Percentiles rank a stretch among this genome's conserved stretches.
These are phyloP conservation scores for Drosophila kikkawai DNA, from an alignment of 1,140 invertebrate species.

Conservation along the genomic window DNA sequence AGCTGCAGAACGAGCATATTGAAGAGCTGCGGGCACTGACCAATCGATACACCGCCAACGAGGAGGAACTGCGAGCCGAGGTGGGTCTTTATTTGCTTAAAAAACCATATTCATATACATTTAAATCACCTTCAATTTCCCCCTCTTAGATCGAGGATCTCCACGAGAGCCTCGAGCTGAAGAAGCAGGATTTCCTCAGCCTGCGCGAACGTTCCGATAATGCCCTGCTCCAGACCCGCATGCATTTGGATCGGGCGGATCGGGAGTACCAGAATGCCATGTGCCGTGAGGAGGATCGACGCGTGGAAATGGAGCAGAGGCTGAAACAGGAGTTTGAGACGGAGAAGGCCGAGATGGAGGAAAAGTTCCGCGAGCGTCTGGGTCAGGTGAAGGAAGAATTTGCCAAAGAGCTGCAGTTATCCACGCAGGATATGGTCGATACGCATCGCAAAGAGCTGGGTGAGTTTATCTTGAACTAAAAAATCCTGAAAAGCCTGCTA, in stretches of 20 bases:
- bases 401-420: constrained; percentile 73
- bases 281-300: constrained; percentile 86
- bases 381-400: constrained; percentile 84
- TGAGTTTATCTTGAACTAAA: constrained; percentile 50
- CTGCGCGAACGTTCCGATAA: constrained; percentile 79
- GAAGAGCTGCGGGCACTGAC: constrained; percentile 86
- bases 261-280: constrained; percentile 86
- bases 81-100: constrained; percentile 60
- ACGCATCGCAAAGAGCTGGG: constrained; percentile 87
- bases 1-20: constrained; percentile 85
- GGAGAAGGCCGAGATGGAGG: constrained; percentile 82
- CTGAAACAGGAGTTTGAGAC: constrained; percentile 74
- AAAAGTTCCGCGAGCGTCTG: constrained; percentile 78
- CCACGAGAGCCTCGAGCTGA: constrained; percentile 86
- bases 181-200: constrained; percentile 85
- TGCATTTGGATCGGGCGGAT: constrained; percentile 84
- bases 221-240: constrained; percentile 78
- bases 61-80: constrained; percentile 86
- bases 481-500: not conserved
- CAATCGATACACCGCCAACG: constrained; percentile 86
- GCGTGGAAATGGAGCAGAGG: constrained; percentile 78
- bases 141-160: constrained; percentile 86
- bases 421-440: constrained; percentile 86
- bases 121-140: not conserved
- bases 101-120: too few species aligned